Base-by-base conservation (phyloP, 2,888 invertebrate genomes). In the Isoperla grammatica region DNA sequence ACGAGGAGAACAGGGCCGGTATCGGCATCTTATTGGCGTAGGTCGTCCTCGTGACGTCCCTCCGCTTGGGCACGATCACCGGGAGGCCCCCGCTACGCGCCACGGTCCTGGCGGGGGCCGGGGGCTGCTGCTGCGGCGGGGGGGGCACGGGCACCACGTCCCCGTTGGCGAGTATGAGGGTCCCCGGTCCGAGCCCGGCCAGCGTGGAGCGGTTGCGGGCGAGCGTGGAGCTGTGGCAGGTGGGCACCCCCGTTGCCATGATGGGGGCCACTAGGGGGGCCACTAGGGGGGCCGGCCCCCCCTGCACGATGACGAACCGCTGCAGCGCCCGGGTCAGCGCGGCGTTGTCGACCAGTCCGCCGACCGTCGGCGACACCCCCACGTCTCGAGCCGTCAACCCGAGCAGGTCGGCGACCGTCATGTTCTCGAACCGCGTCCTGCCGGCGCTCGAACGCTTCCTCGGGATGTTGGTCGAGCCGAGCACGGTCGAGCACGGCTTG, bases 151-250 rank as follows among this genome's bases (percentile, higher is more conserved):
- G 74, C 49, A 75, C 64, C 37, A 74, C 67, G 54, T 69, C 71
- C 29, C 74, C 74, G 61, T 75, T 75, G 3, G 74, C 69, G 56
- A 75, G 65, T 48, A 75, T 70, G 63, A 76, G 66, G 11, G 75
- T 74, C 57, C 74, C 74, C 9, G 74, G 70, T 37, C 73, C 71
- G 45, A 75, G 65, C 8, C 56, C 45, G 20, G 56, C 61, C 9
- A 53, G 19, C n/a, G n/a, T n/a, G 37, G 53, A 53, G 3, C 37
- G 37, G 17, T 53, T 53, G 6, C 9, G 15, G 8, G 35, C 20
- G 37, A 53, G 35, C 1, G 37, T 53, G 4, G 53, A 19, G 15
- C 11, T 2, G 8, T 29, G 29, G 9, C 17, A 37, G 12, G 53
- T 37, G 13, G 15, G 53, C 11, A 53, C 12, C 1, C 53, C 39